These are phyloP conservation scores for Pantherophis vulpinus DNA, from an alignment of 2,797 vertebrate genomes.

Conservation along the genomic window DNA sequence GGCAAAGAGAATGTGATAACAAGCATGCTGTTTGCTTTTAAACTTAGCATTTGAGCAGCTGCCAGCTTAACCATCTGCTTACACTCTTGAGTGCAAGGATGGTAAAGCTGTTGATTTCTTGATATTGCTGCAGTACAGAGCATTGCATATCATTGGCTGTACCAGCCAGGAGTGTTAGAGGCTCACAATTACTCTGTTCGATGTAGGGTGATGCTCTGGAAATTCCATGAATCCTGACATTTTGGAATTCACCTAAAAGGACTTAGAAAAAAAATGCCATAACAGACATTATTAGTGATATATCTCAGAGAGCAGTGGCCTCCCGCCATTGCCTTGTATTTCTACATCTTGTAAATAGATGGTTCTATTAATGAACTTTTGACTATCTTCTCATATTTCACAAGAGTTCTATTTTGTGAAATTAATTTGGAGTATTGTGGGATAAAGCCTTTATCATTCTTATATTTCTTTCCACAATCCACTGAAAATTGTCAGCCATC, in stretches of 20 bases:
- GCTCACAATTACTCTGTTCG: background rate
- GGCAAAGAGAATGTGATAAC: constrained; percentile 43
- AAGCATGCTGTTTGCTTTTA: constrained; percentile 39
- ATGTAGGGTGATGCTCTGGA: background rate
- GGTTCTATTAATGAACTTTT: background rate
- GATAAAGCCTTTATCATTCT: background rate
- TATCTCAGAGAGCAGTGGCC: background rate
- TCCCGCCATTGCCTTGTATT: background rate
- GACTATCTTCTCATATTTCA: background rate
- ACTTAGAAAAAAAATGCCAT: background rate
- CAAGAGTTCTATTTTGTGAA: background rate
- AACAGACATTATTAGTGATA: background rate
- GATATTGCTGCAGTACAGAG: background rate
- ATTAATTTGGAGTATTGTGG: background rate
- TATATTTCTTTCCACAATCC: background rate
- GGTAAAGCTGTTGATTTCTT: background rate
- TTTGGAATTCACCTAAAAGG: background rate
- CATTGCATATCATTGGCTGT: background rate
- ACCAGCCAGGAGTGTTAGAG: background rate
- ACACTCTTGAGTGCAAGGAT: background rate
- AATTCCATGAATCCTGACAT: background rate
- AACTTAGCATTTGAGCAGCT: background rate
- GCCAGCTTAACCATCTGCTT: background rate
- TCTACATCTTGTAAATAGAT: background rate
- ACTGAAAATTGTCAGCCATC: background rate